These are phyloP conservation scores for Butorides virescens DNA, from an alignment of 2,113 vertebrate species.

Conservation along the genomic window DNA sequence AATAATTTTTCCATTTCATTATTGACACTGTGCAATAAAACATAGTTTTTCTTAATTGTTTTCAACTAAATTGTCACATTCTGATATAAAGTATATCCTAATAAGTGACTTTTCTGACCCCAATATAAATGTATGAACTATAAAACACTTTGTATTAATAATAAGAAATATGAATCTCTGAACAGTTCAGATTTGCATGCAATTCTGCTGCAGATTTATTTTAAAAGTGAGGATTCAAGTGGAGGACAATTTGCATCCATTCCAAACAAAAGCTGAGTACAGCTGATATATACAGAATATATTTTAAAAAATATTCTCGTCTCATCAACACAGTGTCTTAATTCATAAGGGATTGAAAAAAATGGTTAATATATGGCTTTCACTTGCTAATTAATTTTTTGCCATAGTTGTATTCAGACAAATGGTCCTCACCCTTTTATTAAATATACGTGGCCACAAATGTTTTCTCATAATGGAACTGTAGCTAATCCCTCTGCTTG, in stretches of 20 bases:
- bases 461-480: not conserved
- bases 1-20: not conserved
- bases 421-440: not conserved
- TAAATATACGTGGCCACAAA: not conserved
- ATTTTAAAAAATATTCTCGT: not conserved
- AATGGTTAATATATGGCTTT: not conserved
- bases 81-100: not conserved
- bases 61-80: not conserved
- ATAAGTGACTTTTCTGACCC: not conserved
- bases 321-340: not conserved
- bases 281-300: not conserved
- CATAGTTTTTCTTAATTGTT: not conserved
- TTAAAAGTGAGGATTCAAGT: not conserved
- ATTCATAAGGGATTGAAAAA: not conserved
- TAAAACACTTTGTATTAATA: not conserved
- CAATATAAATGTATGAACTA: not conserved
- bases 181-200: not conserved
- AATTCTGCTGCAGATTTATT: not conserved
- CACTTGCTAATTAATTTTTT: not conserved
- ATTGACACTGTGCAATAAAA: not conserved
- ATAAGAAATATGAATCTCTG: not conserved
- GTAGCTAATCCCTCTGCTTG: not conserved
- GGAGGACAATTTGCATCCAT: not conserved
- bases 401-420: not conserved
- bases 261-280: not conserved